Conservation (phyloP, 2,888 invertebrate genomes). For the Proisotoma minuta region DNA sequence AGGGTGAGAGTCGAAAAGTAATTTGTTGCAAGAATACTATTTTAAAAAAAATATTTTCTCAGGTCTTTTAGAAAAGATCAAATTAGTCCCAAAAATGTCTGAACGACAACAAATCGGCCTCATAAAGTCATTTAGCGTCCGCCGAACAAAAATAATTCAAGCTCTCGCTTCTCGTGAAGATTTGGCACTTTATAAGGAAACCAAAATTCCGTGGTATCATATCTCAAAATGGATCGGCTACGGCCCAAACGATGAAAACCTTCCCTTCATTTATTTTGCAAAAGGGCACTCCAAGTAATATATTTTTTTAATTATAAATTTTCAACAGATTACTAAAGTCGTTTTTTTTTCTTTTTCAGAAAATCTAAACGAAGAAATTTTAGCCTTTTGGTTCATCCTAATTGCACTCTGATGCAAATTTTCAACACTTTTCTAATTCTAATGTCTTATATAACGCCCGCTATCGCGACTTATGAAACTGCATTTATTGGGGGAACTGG, state of each 20-base stretch:
- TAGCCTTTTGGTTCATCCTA: conserved; percentile 36
- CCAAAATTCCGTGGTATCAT: not conserved
- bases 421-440: conserved; percentile 17
- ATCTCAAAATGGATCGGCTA: not conserved
- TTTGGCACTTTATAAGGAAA: not conserved
- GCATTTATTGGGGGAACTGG: conserved; percentile 20
- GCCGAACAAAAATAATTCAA: conserved; percentile 9
- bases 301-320: not conserved
- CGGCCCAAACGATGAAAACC: conserved; percentile 33
- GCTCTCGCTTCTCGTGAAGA: conserved; percentile 17
- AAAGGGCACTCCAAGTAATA: not conserved
- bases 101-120: conserved; percentile 6
- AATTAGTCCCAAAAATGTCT: not conserved
- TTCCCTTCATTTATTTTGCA: conserved; percentile 40
- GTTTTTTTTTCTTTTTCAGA: not conserved
- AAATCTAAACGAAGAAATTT: not conserved
- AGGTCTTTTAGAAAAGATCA: conserved; percentile 16
- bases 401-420: conserved; percentile 22
- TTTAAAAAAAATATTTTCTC: no score
- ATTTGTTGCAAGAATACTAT: no score
- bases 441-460: conserved; percentile 32
- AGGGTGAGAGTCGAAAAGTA: no score
- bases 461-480: conserved; percentile 34
- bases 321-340: not conserved
- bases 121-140: conserved; percentile 4